phyloP scores from a whole-genome alignment of 2,888 invertebrate genomes.

The Pammene fasciana region DNA sequence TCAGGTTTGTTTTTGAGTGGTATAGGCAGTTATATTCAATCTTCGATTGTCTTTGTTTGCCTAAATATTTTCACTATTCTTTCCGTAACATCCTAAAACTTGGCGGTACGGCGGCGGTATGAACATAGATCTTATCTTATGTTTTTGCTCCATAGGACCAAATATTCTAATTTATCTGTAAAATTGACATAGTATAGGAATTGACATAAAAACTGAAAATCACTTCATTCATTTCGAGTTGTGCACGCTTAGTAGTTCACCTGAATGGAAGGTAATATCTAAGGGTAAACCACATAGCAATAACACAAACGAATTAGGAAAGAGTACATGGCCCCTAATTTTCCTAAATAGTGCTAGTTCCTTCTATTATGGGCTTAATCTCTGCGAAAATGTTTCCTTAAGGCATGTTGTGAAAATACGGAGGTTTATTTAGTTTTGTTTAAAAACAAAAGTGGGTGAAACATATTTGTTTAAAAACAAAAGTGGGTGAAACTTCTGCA shows the following conservation, averaged over 20 bases:
- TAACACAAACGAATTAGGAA: conserved; percentile 43
- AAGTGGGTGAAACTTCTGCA: too few species aligned
- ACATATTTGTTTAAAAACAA: not conserved
- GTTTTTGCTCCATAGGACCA: too few species aligned
- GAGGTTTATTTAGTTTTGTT: conserved; percentile 33
- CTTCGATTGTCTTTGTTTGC: too few species aligned
- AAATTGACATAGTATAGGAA: too few species aligned
- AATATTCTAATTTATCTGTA: too few species aligned
- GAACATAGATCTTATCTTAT: too few species aligned
- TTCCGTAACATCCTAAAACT: too few species aligned
- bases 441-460: conserved; percentile 15
- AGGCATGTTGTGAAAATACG: conserved; percentile 22
- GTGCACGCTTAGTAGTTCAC: conserved; percentile 16
- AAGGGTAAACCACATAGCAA: conserved; percentile 39
- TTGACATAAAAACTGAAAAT: too few species aligned
- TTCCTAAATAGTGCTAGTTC: conserved; percentile 43
- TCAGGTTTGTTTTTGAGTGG: too few species aligned
- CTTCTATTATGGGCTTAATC: conserved; percentile 43
- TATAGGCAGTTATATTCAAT: too few species aligned
- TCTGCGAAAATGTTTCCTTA: conserved; percentile 41
- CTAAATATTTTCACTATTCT: too few species aligned
- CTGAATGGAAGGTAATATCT: conserved; percentile 28
- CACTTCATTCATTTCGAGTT: conserved; percentile 2
- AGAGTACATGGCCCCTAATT: conserved; percentile 42
- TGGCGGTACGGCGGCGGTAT: too few species aligned